Percentiles rank a stretch among this genome's conserved stretches.
These are phyloP conservation scores for Orthosia gothica DNA, from an alignment of 2,888 invertebrate genomes.

Conservation along the genomic window DNA sequence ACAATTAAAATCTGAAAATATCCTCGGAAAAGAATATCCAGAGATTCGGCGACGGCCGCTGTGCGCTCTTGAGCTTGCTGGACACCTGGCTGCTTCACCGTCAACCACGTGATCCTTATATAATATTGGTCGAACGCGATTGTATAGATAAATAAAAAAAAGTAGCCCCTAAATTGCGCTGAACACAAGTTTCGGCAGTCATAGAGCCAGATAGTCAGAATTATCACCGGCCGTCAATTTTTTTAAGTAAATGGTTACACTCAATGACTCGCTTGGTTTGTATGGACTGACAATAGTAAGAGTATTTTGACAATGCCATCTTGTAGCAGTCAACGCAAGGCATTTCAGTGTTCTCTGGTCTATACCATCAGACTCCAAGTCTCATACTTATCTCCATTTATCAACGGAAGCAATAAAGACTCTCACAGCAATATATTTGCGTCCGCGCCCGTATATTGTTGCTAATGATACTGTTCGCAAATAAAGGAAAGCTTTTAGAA, in stretches of 20 bases:
- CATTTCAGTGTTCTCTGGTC: not conserved
- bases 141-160: too few species aligned
- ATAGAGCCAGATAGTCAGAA: too few species aligned
- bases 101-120: too few species aligned
- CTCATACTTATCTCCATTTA: constrained; percentile 80
- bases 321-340: not conserved
- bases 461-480: constrained; percentile 82
- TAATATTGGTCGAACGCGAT: too few species aligned
- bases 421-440: constrained; percentile 78
- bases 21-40: too few species aligned
- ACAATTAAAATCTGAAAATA: too few species aligned
- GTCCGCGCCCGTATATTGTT: constrained; percentile 78
- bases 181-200: too few species aligned
- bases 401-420: constrained; percentile 83
- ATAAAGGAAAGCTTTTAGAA: constrained; percentile 79
- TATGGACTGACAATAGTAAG: not conserved
- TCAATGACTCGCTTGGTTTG: not conserved
- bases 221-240: too few species aligned
- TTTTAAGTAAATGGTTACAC: not conserved
- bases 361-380: constrained; percentile 53
- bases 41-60: too few species aligned
- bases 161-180: too few species aligned
- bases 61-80: too few species aligned
- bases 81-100: too few species aligned
- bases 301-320: not conserved